Evolutionary conservation across 2,888 invertebrate genomes (phyloP).

Genomic region (Nephrotoma flavescens): DNA sequence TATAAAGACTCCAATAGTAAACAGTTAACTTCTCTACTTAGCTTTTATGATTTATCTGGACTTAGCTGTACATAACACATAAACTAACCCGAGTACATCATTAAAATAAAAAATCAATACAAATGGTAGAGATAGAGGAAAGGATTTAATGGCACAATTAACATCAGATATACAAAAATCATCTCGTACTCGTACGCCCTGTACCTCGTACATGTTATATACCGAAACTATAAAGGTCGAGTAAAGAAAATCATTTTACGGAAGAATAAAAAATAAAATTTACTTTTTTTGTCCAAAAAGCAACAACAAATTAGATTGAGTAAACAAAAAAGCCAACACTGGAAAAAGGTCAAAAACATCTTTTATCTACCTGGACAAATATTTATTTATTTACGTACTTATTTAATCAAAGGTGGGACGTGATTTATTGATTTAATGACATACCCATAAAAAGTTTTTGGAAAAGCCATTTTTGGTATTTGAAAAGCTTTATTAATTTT

Average conservation of each 20-base stretch:
- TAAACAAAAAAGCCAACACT: neutral
- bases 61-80: neutral
- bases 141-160: neutral
- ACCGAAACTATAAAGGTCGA: neutral
- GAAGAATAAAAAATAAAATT: neutral
- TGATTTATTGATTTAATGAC: neutral
- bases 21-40: no score
- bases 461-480: neutral
- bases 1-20: no score
- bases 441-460: neutral
- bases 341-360: neutral
- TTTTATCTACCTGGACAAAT: neutral
- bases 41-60: no score
- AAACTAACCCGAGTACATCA: neutral
- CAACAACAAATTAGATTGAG: neutral
- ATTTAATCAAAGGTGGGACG: neutral
- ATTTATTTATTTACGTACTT: neutral
- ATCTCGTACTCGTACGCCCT: neutral
- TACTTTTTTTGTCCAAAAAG: neutral
- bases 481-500: neutral
- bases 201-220: no score
- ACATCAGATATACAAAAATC: neutral
- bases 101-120: neutral
- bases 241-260: neutral
- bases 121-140: neutral